A percentile compares a stretch with the other conserved stretches of the same genome.
phyloP scores from a whole-genome alignment of 2,888 invertebrate genomes.

The Drosophila neoperkinsi region DNA sequence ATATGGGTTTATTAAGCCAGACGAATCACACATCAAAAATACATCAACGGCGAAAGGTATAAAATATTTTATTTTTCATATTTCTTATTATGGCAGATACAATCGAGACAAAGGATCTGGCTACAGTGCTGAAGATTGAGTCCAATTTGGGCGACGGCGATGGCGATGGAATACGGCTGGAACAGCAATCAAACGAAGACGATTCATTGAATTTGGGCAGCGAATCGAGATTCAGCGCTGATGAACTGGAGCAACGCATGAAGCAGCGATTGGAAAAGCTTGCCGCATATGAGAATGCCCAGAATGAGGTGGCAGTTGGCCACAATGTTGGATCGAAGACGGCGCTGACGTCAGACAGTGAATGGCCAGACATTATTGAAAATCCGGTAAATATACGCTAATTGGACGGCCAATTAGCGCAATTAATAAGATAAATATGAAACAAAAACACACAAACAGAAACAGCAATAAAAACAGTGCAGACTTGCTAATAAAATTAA shows the following conservation, averaged over 20 bases:
- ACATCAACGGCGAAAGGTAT: background rate
- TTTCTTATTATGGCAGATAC: background rate
- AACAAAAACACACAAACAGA: slow-evolving; percentile 46
- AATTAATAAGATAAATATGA: slow-evolving; percentile 64
- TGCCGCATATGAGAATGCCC: slow-evolving; percentile 54
- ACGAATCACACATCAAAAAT: background rate
- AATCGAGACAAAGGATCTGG: background rate
- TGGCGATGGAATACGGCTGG: background rate
- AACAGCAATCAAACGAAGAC: background rate
- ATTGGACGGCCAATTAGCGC: slow-evolving; percentile 75
- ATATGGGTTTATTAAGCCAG: background rate
- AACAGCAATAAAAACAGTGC: slow-evolving; percentile 36
- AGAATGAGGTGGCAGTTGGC: slow-evolving; percentile 1
- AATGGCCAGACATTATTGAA: slow-evolving; percentile 31
- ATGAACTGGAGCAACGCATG: slow-evolving; percentile 59
- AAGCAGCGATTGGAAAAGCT: slow-evolving; percentile 44
- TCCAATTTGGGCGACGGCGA: background rate
- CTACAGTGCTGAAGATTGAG: background rate
- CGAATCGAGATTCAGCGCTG: slow-evolving; percentile 4
- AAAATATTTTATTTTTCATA: background rate
- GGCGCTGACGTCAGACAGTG: slow-evolving; percentile 48
- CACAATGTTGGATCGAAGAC: slow-evolving; percentile 43
- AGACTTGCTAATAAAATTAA: slow-evolving; percentile 73
- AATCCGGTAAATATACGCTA: slow-evolving; percentile 76
- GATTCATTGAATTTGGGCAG: background rate